Evolutionary conservation across 2,797 vertebrate genomes (phyloP).

Genomic region (Chromobotia macracanthus): DNA sequence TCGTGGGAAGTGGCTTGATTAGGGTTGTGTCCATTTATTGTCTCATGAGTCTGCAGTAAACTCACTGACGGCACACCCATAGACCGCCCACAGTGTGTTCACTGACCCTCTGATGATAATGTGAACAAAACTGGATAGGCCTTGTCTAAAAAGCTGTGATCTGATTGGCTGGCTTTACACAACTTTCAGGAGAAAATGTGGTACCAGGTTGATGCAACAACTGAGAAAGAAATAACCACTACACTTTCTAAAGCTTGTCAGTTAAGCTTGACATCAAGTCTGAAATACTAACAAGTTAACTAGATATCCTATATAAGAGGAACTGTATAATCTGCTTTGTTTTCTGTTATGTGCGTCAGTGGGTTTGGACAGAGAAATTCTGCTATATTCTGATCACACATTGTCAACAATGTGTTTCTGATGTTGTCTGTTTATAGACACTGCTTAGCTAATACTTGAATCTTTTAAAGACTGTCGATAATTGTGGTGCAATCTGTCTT

Average conservation of each 20-base stretch:
- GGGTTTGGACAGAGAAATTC: neutral
- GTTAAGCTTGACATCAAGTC: neutral
- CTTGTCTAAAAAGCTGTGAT: neutral
- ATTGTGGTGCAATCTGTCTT: neutral
- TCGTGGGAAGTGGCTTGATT: slow-evolving; percentile 23
- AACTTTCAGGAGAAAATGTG: too few relatives aligned
- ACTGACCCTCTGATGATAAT: neutral
- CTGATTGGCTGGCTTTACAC: too few relatives aligned
- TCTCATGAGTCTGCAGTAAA: neutral
- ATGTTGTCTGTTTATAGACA: neutral
- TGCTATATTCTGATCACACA: neutral
- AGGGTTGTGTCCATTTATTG: slow-evolving; percentile 23
- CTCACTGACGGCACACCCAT: neutral
- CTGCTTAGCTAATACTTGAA: neutral
- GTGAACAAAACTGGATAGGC: neutral
- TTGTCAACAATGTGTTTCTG: neutral
- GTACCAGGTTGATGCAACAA: too few relatives aligned
- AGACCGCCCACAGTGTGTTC: neutral
- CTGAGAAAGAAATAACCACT: neutral
- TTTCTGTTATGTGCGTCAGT: neutral
- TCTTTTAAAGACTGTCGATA: neutral
- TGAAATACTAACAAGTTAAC: neutral
- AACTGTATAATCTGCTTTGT: neutral
- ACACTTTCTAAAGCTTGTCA: neutral
- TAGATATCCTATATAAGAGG: neutral